A percentile compares a stretch with the other conserved stretches of the same genome.
These are phyloP conservation scores for Synergus umbraculus DNA, from an alignment of 2,888 invertebrate species.

Conservation along the genomic window DNA sequence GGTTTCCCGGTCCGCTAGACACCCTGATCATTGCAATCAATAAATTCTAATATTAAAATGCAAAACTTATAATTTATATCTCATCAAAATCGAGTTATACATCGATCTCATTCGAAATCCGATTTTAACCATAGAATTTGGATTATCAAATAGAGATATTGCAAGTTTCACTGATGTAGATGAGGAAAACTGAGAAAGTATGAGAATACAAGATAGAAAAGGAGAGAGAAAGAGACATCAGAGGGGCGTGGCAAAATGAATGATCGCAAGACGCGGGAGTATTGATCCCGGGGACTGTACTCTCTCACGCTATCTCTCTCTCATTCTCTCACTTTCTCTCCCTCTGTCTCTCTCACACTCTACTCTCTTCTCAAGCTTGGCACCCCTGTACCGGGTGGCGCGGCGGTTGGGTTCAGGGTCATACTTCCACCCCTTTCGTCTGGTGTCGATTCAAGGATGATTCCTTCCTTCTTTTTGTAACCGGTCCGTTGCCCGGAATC, in stretches of 20 bases:
- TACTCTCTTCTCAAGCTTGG: slow-evolving; percentile 59
- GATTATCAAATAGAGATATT: slow-evolving; percentile 9
- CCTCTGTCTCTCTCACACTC: slow-evolving; percentile 50
- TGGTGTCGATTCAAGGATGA: slow-evolving; percentile 42
- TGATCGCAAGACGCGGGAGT: slow-evolving; percentile 78
- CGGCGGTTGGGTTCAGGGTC: slow-evolving; percentile 75
- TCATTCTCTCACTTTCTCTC: slow-evolving; percentile 48
- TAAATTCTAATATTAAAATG: not conserved
- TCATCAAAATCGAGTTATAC: not conserved
- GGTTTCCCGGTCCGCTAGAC: too few relatives aligned
- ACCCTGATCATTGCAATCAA: not conserved
- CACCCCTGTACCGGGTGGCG: slow-evolving; percentile 70
- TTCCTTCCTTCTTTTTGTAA: slow-evolving; percentile 41
- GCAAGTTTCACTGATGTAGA: slow-evolving; percentile 18
- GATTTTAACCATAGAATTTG: slow-evolving; percentile 2
- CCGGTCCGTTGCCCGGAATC: slow-evolving; percentile 48
- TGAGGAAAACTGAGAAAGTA: slow-evolving; percentile 35
- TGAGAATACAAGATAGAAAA: slow-evolving; percentile 49
- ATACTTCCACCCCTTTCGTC: slow-evolving; percentile 68
- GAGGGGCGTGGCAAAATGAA: slow-evolving; percentile 78
- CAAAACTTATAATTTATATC: too few relatives aligned
- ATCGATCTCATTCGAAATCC: not conserved
- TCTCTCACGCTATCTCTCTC: slow-evolving; percentile 53
- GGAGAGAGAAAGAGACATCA: slow-evolving; percentile 69
- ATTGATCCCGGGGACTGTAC: slow-evolving; percentile 75